Percentiles rank a stretch among this genome's conserved stretches.
These are phyloP conservation scores for Falco naumanni DNA, from an alignment of 2,797 vertebrate genomes.

Conservation along the genomic window DNA sequence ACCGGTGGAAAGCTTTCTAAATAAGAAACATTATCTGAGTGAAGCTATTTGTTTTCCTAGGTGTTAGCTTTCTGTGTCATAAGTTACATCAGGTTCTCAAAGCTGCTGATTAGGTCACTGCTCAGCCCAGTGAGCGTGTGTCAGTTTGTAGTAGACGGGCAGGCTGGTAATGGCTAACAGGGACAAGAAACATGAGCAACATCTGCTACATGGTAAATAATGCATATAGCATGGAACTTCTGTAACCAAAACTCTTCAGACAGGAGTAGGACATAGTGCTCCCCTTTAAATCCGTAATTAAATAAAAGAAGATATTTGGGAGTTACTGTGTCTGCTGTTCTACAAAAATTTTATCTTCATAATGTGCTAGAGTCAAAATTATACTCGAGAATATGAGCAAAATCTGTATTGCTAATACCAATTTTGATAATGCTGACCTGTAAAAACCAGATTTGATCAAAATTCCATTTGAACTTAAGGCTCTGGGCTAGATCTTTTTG, in stretches of 20 bases:
- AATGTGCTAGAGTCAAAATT: neutral
- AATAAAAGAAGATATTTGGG: neutral
- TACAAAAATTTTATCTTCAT: neutral
- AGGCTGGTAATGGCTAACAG: neutral
- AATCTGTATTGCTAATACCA: rapidly evolving
- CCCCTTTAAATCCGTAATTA: neutral
- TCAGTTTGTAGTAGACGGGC: neutral
- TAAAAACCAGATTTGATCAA: neutral
- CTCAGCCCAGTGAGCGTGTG: neutral
- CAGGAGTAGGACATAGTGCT: neutral
- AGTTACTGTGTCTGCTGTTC: neutral
- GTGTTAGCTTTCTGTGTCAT: neutral
- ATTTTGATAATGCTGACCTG: neutral
- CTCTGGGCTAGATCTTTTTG: neutral
- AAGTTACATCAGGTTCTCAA: neutral
- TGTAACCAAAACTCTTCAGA: neutral
- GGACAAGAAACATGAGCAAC: neutral
- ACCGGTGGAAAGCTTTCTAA: neutral
- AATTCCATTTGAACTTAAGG: neutral
- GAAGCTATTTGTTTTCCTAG: neutral
- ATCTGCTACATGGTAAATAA: rapidly evolving
- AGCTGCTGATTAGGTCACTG: neutral
- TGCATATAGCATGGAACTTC: neutral
- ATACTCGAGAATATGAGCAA: neutral
- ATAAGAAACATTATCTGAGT: neutral